phyloP scores from a whole-genome alignment of 2,113 vertebrate genomes.

The Triplophysa tibetana region DNA sequence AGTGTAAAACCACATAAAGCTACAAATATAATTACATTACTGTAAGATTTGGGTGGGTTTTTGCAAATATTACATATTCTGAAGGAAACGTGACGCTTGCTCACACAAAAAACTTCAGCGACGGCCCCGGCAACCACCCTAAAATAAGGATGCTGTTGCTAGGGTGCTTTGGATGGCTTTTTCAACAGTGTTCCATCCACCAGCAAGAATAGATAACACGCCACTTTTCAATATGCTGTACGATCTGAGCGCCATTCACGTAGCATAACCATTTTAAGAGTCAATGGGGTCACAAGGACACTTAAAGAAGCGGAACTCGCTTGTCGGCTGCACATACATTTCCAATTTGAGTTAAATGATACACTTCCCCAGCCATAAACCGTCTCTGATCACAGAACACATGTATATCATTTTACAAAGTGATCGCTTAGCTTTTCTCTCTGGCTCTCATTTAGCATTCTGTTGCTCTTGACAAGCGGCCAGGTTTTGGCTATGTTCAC shows the following conservation, averaged over 20 bases:
- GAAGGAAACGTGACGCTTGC: too few relatives aligned
- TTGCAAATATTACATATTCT: too few relatives aligned
- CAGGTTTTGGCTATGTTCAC: slow-evolving; percentile 21
- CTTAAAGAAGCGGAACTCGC: not conserved
- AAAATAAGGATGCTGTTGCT: not conserved
- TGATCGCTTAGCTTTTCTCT: slow-evolving; percentile 27
- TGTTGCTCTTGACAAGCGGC: slow-evolving; percentile 14
- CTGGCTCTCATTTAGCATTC: slow-evolving; percentile 34
- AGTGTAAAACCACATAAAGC: not conserved
- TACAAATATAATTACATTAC: not conserved
- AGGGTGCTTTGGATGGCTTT: not conserved
- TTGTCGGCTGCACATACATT: slow-evolving; percentile 26
- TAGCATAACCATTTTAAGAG: slow-evolving; percentile 26
- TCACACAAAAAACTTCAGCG: too few relatives aligned
- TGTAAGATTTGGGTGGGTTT: too few relatives aligned
- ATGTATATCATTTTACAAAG: slow-evolving; percentile 29
- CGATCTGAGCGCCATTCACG: too few relatives aligned
- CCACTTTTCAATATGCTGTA: too few relatives aligned
- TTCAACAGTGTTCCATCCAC: too few relatives aligned
- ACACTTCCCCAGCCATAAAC: slow-evolving; percentile 11
- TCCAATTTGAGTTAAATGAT: slow-evolving; percentile 24
- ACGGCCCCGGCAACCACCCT: too few relatives aligned
- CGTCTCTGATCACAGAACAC: slow-evolving; percentile 28
- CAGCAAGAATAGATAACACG: too few relatives aligned
- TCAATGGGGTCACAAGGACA: slow-evolving; percentile 30